phyloP scores from a whole-genome alignment of 2,113 vertebrate species.

The Corythaeola cristata region DNA sequence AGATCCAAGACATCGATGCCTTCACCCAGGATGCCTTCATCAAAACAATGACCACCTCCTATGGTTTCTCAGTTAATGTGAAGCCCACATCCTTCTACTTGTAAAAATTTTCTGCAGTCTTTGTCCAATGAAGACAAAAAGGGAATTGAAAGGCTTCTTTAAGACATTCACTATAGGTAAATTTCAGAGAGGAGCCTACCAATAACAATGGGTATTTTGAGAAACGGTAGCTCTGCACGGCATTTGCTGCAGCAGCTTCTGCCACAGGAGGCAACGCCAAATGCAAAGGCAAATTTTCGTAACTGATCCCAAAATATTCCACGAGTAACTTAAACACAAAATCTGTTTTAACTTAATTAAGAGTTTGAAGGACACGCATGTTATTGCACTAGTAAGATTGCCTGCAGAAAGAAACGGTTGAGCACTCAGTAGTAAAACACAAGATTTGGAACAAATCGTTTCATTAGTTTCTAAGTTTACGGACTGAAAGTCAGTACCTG shows the following conservation, averaged over 20 bases:
- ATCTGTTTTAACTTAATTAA: neutral
- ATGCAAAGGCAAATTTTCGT: neutral
- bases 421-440: neutral
- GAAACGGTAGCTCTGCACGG: neutral
- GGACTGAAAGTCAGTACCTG: neutral
- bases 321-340: neutral
- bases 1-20: rapidly evolving
- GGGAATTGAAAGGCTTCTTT: neutral
- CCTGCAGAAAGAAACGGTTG: neutral
- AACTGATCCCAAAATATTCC: neutral
- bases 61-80: neutral
- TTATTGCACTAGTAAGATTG: neutral
- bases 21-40: neutral
- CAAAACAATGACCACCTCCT: neutral
- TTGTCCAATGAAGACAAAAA: neutral
- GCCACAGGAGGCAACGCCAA: neutral
- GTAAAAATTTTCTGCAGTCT: neutral
- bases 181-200: neutral
- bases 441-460: neutral
- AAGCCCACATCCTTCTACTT: neutral
- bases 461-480: neutral
- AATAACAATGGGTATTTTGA: neutral
- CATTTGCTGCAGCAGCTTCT: neutral
- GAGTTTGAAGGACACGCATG: neutral
- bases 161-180: neutral